A percentile compares a stretch with the other conserved stretches of the same genome.
phyloP scores from a whole-genome alignment of 2,888 invertebrate species.

The Tryphoninae sp. region DNA sequence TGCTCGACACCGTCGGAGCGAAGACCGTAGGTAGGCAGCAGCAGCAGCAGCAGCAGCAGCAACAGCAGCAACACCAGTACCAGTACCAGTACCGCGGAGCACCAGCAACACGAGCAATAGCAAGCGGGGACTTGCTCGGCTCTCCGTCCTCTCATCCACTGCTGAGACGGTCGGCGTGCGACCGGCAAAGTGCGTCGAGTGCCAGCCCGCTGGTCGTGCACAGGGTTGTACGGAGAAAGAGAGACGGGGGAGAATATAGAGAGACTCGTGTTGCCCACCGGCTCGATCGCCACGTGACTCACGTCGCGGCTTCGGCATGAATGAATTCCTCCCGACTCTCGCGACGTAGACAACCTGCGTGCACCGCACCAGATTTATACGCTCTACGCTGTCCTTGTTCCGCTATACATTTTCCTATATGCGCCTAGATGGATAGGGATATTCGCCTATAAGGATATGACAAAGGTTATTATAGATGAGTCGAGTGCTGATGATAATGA shows the following conservation, averaged over 20 bases:
- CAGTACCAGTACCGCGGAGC: no score
- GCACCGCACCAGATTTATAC: conserved; percentile 43
- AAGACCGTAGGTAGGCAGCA: conserved; percentile 61
- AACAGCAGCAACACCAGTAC: conserved; percentile 1
- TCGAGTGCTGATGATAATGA: not conserved
- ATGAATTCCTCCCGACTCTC: conserved; percentile 52
- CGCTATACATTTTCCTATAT: not conserved
- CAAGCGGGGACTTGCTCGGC: conserved; percentile 4
- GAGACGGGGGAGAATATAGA: conserved; percentile 35
- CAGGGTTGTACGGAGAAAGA: conserved; percentile 49
- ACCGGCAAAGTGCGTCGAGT: conserved; percentile 58
- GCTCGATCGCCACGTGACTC: conserved; percentile 64
- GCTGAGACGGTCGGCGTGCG: conserved; percentile 44
- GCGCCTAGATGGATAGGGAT: not conserved
- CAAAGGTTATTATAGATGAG: not conserved
- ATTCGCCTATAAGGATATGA: no score
- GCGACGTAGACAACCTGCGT: conserved; percentile 9
- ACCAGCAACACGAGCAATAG: conserved; percentile 25
- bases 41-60: conserved; percentile 7
- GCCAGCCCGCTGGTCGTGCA: conserved; percentile 27
- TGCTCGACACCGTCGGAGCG: conserved; percentile 60
- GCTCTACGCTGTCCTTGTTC: not conserved
- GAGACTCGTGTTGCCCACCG: conserved; percentile 40
- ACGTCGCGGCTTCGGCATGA: conserved; percentile 63
- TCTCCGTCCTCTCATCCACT: conserved; percentile 1